Evolutionary conservation across 1,140 invertebrate species (phyloP), one percentile per base, ranked within the genome.

Genomic region (Prorops nasuta): DNA sequence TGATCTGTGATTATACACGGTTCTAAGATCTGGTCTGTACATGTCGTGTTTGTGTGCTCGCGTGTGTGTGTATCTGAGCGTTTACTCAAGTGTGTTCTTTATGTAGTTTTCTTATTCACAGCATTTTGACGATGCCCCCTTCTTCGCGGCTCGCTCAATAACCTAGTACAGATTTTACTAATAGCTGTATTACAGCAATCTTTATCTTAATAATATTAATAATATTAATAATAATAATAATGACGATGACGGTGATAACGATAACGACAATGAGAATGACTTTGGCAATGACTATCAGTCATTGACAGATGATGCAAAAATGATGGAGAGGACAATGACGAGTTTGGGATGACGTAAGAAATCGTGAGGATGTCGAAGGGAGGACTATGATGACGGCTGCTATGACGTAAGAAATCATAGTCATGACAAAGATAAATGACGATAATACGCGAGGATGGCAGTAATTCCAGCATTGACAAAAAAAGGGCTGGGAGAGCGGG

Each of bases 381-480:
- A n/a, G n/a, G 1, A 10, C 14, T 49, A 3, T 16, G 45, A 16
- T 35, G 3, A 22, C 3, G 28, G 9, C 21, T 32, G 10, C 15
- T 28, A 40, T 44, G 17, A 20, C 35, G 42, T 40, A 40, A 44
- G 51, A 12, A 16, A 31, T 31, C 12, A 22, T 20, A 31, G 18
- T 42, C 12, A 42, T 31, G 18, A 10, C 22, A 16, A 37, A 16
- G 15, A 2, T 37, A 16, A 19, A 17, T 12, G n/a, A 38, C 12
- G 40, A 24, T 24, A 12, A 42, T 31, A 20, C 14, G 6, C 7
- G 14, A 60, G 22, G 37, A 42, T 49, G 49, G 35, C 50, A 46
- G 14, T 49, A 36, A 44, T 35, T 18, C 46, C 44, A 52, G 43
- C 54, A 49, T 56, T 43, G 44, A 49, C 31, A 58, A 46, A 58